Evolutionary conservation across 1,140 invertebrate species (phyloP), one percentile per base, ranked within the genome.

Genomic region (Hylaeus anthracinus): DNA sequence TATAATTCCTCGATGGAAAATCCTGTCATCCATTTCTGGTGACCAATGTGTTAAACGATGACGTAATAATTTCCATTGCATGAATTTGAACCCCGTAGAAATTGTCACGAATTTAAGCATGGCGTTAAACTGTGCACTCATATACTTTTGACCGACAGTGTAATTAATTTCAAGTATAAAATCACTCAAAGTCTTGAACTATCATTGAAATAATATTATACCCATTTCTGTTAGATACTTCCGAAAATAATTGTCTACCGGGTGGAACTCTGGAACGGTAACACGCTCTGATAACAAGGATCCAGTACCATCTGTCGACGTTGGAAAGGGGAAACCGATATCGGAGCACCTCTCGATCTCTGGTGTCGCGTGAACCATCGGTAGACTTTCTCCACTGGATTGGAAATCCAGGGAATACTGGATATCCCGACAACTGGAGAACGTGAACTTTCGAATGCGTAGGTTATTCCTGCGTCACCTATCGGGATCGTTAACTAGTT

Each of bases 371-470:
- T 48, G 53, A 55, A 55, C 37, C 66, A 51, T 70, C 43, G 10
- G 1, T 10, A 3, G n/a, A 79, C 77, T 79, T 79, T 79, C 77
- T 79, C 77, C 41, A 12, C 9, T 41, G 43, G 61, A 45, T 78
- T 51, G 56, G 45, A 37, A 66, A 48, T 15, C 76, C 10, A 2
- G 53, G 0, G 15, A 56, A 43, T 48, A 37, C 71, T 71, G 60
- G 61, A 48, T 26, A 26, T 56, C 64, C 43, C 63, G 37, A 53
- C n/a, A 14, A 67, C 3, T 61, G 10, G 15, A 15, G 71, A 75
- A 75, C 37, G 55, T 56, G 72, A 74, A 80, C 79, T 80, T 80
- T 80, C 72, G 39, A 80, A 80, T 75, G 79, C 55, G 72, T 80
- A 75, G 72, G 72, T 61, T 61, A 60, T 3, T 67, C 26, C 10